phyloP scores from a whole-genome alignment of 2,888 invertebrate genomes.

The Hirtodrosophila trivittata region DNA sequence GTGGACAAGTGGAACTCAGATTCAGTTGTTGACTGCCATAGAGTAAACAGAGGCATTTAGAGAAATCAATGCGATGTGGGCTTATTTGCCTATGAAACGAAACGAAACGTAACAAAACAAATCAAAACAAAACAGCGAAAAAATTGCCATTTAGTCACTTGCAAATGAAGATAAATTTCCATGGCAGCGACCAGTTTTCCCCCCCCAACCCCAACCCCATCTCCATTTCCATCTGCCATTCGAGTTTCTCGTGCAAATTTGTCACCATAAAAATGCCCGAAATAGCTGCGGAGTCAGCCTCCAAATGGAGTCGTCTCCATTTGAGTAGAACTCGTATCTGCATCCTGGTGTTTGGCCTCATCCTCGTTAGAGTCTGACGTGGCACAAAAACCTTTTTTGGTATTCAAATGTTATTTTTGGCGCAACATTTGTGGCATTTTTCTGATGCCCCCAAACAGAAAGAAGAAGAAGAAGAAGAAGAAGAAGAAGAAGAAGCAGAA shows the following conservation, averaged over 20 bases:
- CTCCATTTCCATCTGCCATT: too few relatives aligned
- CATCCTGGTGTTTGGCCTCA: conserved; percentile 6
- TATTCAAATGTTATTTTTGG: conserved; percentile 74
- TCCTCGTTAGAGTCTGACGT: conserved; percentile 51
- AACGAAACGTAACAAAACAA: not conserved
- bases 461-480: conserved; percentile 18
- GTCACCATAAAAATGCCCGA: conserved; percentile 34
- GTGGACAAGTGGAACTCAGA: conserved; percentile 31
- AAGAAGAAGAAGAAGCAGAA: conserved; percentile 20
- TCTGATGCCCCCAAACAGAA: conserved; percentile 14
- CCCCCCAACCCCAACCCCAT: not conserved
- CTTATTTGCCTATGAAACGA: conserved; percentile 42
- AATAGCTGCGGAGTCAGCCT: conserved; percentile 39
- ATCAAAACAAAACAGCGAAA: conserved; percentile 27
- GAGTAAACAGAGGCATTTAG: conserved; percentile 59
- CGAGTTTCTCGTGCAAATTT: not conserved
- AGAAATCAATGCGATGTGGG: conserved; percentile 53
- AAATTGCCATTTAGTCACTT: conserved; percentile 62
- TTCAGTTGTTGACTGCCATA: conserved; percentile 33
- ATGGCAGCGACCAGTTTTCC: too few relatives aligned
- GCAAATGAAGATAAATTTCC: conserved; percentile 47
- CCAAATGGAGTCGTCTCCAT: conserved; percentile 60
- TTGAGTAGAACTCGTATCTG: conserved; percentile 3
- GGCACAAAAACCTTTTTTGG: conserved; percentile 69
- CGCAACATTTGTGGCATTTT: conserved; percentile 65